These are phyloP conservation scores for Lypha dubia DNA, from an alignment of 2,888 invertebrate species.

Conservation along the genomic window DNA sequence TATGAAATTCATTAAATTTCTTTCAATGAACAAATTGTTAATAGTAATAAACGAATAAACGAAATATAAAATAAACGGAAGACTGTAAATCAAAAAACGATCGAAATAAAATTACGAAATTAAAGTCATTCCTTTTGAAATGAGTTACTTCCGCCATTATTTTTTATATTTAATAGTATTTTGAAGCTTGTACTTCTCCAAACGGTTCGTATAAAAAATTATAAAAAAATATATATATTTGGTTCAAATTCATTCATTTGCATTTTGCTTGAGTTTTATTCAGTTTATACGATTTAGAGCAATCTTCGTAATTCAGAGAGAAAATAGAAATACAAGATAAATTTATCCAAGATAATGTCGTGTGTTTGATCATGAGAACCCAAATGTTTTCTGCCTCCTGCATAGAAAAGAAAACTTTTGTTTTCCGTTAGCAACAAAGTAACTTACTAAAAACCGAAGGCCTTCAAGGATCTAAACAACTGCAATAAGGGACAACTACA, in stretches of 20 bases:
- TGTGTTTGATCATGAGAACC: slow-evolving; percentile 33
- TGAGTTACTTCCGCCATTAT: no score
- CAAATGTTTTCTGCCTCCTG: slow-evolving; percentile 30
- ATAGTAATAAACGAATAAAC: no score
- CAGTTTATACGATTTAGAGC: neutral
- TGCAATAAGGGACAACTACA: neutral
- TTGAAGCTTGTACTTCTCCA: no score
- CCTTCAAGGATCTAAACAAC: neutral
- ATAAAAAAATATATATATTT: neutral
- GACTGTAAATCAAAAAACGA: no score
- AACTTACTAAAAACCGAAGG: slow-evolving; percentile 9
- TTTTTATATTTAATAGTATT: no score
- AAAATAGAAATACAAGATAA: neutral
- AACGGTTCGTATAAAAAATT: neutral
- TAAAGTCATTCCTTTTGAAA: no score
- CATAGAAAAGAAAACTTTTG: slow-evolving; percentile 6
- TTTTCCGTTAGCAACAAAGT: slow-evolving; percentile 20
- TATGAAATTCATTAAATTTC: no score
- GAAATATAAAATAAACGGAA: no score
- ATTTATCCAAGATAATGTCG: slow-evolving; percentile 46
- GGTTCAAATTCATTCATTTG: neutral
- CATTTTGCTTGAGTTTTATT: neutral
- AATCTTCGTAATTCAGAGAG: neutral
- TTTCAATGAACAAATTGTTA: no score
- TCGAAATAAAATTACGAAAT: no score